Conservation (phyloP, 1,140 invertebrate genomes). For the Magallana ariakensis region DNA sequence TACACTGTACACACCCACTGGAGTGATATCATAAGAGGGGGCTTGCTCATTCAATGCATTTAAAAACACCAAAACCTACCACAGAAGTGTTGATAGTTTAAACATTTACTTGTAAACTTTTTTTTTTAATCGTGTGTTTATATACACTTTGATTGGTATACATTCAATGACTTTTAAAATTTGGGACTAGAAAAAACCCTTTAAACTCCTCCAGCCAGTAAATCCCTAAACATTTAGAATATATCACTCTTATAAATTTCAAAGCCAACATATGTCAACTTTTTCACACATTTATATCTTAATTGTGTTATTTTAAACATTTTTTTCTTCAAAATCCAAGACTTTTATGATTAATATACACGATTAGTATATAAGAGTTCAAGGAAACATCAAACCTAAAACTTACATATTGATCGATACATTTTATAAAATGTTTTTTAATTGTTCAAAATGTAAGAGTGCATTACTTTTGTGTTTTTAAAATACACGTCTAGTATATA, state of each 20-base stretch:
- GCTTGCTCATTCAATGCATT: not conserved
- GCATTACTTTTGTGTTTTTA: too few species aligned
- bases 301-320: not conserved
- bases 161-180: slow-evolving; percentile 8
- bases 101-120: not conserved
- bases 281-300: not conserved
- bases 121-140: not conserved
- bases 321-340: too few species aligned
- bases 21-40: not conserved
- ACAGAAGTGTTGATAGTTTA: not conserved
- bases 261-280: slow-evolving; percentile 10
- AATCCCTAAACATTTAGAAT: not conserved
- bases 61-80: not conserved
- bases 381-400: too few species aligned
- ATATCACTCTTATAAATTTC: not conserved
- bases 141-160: not conserved
- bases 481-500: too few species aligned
- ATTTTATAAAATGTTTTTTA: too few species aligned
- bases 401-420: too few species aligned
- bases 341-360: too few species aligned
- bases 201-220: slow-evolving; percentile 18
- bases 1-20: not conserved
- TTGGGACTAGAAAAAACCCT: not conserved
- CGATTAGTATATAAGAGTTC: too few species aligned
- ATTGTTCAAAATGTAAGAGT: too few species aligned